These are phyloP conservation scores for Prunella himalayana DNA, from an alignment of 2,113 vertebrate species.

Conservation along the genomic window DNA sequence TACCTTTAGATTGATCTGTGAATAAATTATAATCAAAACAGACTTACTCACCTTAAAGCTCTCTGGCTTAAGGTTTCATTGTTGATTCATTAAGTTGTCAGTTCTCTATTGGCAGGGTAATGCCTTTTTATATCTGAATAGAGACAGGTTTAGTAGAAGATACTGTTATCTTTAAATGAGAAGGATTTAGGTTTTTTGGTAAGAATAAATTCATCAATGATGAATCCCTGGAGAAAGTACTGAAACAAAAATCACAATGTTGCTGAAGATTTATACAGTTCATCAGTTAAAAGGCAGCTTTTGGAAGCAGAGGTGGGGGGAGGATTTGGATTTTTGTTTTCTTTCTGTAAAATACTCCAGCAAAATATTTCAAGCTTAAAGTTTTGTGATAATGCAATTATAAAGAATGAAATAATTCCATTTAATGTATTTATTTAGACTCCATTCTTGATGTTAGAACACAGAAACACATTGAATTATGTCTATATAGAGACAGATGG, in stretches of 20 bases:
- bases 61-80: constrained; percentile 76
- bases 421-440: constrained; percentile 30
- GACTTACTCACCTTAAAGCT: constrained; percentile 74
- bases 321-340: constrained; percentile 19
- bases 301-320: constrained; percentile 22
- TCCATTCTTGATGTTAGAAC: not conserved
- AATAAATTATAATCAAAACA: constrained; percentile 79
- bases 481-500: constrained; percentile 52
- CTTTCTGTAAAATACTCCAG: constrained; percentile 32
- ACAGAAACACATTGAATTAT: constrained; percentile 62
- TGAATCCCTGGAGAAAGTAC: constrained; percentile 71
- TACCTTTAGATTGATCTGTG: constrained; percentile 75
- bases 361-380: constrained; percentile 14
- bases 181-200: constrained; percentile 76
- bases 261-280: constrained; percentile 69
- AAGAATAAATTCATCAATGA: constrained; percentile 80
- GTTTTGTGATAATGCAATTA: constrained; percentile 2
- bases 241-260: constrained; percentile 72
- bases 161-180: constrained; percentile 76
- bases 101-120: constrained; percentile 71
- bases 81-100: constrained; percentile 85
- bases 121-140: constrained; percentile 74
- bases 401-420: constrained; percentile 6
- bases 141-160: constrained; percentile 75
- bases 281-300: constrained; percentile 71